Evolutionary conservation across 2,888 invertebrate genomes (phyloP).

Genomic region (Drosophila melanosoma): DNA sequence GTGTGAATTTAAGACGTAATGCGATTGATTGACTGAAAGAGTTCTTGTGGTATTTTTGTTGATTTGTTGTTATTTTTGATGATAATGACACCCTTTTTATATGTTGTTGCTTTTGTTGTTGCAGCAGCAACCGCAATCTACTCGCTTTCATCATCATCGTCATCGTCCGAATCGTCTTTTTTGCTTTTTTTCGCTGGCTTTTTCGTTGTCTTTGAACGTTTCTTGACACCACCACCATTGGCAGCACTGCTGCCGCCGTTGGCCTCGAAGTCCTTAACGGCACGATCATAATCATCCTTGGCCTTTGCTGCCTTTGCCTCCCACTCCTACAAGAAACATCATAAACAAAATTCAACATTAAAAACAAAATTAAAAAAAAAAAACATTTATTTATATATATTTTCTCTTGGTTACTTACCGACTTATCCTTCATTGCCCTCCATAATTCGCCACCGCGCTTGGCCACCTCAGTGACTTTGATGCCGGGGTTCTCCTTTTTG

Average conservation of each 20-base stretch:
- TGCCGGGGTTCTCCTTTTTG: constrained; percentile 95
- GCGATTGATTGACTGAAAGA: constrained; percentile 51
- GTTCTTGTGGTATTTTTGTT: constrained; percentile 13
- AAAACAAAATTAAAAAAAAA: neutral
- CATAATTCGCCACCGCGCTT: constrained; percentile 98
- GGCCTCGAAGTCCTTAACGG: constrained; percentile 95
- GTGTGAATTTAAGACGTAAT: constrained; percentile 38
- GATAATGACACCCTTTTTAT: constrained; percentile 5
- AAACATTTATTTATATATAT: neutral
- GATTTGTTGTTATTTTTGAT: constrained; percentile 1
- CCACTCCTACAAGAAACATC: constrained; percentile 89
- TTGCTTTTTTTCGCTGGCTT: constrained; percentile 86
- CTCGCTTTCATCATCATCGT: constrained; percentile 88
- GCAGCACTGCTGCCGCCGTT: constrained; percentile 88
- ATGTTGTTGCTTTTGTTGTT: constrained; percentile 19
- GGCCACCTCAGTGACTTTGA: constrained; percentile 95
- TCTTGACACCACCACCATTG: constrained; percentile 86
- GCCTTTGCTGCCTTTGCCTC: constrained; percentile 94
- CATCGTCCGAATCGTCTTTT: constrained; percentile 89
- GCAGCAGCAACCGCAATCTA: constrained; percentile 81
- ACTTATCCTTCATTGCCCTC: constrained; percentile 95
- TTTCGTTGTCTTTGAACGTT: constrained; percentile 84
- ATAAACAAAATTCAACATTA: neutral
- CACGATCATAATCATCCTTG: constrained; percentile 94
- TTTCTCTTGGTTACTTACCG: constrained; percentile 85